Percentiles rank a stretch among this genome's conserved stretches.
Conservation (phyloP, 2,113 vertebrate species). For the Psephotus haematonotus region DNA sequence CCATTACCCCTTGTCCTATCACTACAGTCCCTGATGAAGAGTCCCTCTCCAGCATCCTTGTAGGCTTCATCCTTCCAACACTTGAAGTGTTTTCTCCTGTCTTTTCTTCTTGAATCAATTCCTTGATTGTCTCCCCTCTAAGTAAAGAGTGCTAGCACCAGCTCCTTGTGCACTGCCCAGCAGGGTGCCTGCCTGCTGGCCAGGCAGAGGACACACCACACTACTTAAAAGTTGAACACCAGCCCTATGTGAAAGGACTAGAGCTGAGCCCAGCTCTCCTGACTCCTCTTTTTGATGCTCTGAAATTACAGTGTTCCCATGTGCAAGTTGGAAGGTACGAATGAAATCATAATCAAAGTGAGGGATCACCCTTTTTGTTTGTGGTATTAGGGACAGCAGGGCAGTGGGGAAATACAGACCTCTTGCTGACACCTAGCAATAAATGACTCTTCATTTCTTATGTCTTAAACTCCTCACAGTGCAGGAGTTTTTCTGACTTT, state of each 20-base stretch:
- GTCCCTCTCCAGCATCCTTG: background rate
- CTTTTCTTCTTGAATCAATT: background rate
- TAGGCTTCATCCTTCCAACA: background rate
- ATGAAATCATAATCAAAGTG: background rate
- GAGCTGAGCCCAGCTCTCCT: background rate
- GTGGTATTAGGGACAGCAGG: accelerated
- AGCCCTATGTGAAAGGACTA: background rate
- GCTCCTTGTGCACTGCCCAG: background rate
- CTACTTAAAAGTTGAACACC: background rate
- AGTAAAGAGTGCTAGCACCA: background rate
- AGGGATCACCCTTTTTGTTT: background rate
- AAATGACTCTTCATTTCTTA: slow-evolving; percentile 10
- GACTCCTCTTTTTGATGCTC: background rate
- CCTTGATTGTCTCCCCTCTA: background rate
- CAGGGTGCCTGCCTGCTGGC: background rate
- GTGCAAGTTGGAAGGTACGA: background rate
- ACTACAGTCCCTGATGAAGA: background rate
- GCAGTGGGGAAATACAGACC: background rate
- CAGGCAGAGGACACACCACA: accelerated
- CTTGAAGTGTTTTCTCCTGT: background rate
- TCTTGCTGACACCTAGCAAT: slow-evolving; percentile 30
- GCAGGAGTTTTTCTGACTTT: background rate
- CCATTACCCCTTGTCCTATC: background rate
- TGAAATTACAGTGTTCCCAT: background rate
- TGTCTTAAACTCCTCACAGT: background rate